These are phyloP conservation scores for Percopsis transmontana DNA, from an alignment of 2,113 vertebrate species.

Conservation along the genomic window DNA sequence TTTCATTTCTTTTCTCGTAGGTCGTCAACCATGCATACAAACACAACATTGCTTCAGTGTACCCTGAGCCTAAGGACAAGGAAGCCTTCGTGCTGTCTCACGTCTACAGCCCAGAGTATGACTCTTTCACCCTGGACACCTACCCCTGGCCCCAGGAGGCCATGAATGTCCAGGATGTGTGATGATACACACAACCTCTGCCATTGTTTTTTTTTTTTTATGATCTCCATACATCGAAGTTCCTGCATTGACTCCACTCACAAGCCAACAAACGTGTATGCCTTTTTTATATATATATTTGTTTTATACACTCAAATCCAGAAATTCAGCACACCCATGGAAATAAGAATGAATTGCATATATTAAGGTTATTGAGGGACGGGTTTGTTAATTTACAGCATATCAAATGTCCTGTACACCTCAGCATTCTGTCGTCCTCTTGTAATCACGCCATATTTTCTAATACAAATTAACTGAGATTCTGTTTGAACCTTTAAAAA, in stretches of 20 bases:
- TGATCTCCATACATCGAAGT: slow-evolving; percentile 3
- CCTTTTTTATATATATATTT: slow-evolving; percentile 1
- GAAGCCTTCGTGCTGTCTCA: slow-evolving; percentile 87
- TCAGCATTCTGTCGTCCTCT: no score
- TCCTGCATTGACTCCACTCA: slow-evolving; percentile 18
- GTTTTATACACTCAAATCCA: neutral
- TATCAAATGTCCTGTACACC: no score
- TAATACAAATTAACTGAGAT: no score
- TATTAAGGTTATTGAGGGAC: neutral
- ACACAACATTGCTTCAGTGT: slow-evolving; percentile 85
- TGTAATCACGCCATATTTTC: no score
- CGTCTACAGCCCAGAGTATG: slow-evolving; percentile 91
- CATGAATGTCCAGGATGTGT: slow-evolving; percentile 89
- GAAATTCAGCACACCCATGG: neutral
- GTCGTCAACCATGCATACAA: slow-evolving; percentile 90
- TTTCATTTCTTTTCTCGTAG: slow-evolving; percentile 66
- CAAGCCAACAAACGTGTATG: slow-evolving; percentile 11
- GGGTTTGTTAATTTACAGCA: no score
- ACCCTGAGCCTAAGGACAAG: slow-evolving; percentile 96
- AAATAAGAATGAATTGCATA: neutral
- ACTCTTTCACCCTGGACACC: slow-evolving; percentile 87
- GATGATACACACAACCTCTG: slow-evolving; percentile 31
- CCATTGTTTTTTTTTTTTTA: no score
- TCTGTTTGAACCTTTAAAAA: no score
- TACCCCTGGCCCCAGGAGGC: slow-evolving; percentile 89